Conservation (phyloP, 2,797 vertebrate genomes). For the Thaleichthys pacificus region DNA sequence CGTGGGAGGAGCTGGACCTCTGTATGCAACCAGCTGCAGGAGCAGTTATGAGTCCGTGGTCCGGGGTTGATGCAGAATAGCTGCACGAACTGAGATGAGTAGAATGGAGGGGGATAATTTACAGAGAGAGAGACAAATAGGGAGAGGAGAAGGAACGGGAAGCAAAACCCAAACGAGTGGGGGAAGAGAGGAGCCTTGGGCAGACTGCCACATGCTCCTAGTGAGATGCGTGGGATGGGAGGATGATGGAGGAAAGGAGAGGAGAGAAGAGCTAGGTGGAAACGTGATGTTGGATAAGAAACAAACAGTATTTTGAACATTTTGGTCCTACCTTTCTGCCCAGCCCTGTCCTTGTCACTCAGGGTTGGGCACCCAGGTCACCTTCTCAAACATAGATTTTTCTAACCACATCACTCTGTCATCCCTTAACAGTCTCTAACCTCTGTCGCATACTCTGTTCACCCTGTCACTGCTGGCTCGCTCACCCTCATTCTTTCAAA, state of each 20-base stretch:
- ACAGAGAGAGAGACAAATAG: background rate
- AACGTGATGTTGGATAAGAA: too few species aligned
- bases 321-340: too few species aligned
- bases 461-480: background rate
- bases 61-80: background rate
- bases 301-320: too few species aligned
- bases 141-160: background rate
- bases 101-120: too few species aligned
- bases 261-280: too few species aligned
- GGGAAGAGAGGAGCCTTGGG: background rate
- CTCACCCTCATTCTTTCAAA: slow-evolving; percentile 3
- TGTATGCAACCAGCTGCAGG: background rate
- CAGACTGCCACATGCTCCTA: background rate
- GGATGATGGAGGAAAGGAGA: too few species aligned
- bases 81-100: background rate
- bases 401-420: background rate
- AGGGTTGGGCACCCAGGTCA: too few species aligned
- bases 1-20: too few species aligned
- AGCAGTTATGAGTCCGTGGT: background rate
- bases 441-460: background rate
- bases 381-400: background rate
- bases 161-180: background rate
- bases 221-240: background rate
- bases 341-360: too few species aligned
- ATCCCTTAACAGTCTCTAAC: background rate